Base-by-base conservation (phyloP, 2,797 vertebrate species). In the Phoxinus dragarum region DNA sequence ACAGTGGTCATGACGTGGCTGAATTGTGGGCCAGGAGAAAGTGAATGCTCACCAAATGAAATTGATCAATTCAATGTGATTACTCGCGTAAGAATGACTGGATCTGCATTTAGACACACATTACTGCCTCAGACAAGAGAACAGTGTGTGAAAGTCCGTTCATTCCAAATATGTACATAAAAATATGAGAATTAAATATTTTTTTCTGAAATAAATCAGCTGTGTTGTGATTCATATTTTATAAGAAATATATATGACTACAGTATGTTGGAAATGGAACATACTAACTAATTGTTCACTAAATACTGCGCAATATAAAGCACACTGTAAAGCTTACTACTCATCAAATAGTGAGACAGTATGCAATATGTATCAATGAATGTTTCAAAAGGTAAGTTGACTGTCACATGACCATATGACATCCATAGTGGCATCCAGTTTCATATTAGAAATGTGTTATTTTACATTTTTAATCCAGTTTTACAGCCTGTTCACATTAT, bases 171-270 rank as follows among this genome's bases (percentile, higher is more conserved):
- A 91, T 93, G 92, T 94, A 94, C 90, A 89, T 90, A 93, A 86
- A 93, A 93, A 94, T 94, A 91, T 93, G 90, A 92, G 90, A 95
- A 94, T 95, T 94, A 96, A 95, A 86, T 94, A 95, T 95, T 89
- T 95, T 95, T 95, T 96, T 94, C 91, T 73, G 84, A 73, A 90
- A 93, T 82, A 89, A 88, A 38, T 38, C 79, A 47, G 84, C 36
- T 17, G 54, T 77, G 36, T 82, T 69, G 71, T 69, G 67, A 69
- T 23, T 68, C 2, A 78, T 66, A 77, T 79, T 49, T 66, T 36
- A 3, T 40, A 23, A 71, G 8, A 40, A 38, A 69, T 36, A 38
- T 69, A 5, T 11, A 69, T 5, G 67, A 31, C 64, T 34, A 31
- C 44, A 23, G 49, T 21, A 16, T 44, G 69, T 44, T n/a, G 9